Evolutionary conservation across 2,888 invertebrate genomes (phyloP).

Genomic region (Conomelus anceps): DNA sequence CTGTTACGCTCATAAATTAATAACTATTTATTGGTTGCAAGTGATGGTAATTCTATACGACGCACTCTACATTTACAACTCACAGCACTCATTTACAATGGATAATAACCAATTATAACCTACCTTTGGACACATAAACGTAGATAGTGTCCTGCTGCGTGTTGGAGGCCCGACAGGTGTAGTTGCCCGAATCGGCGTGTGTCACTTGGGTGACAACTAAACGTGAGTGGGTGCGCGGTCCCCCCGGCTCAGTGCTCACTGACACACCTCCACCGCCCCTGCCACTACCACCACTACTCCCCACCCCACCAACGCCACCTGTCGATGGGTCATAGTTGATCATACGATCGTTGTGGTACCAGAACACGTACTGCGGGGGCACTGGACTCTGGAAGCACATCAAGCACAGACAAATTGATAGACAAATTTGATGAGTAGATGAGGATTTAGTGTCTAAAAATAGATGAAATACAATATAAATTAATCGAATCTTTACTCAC

Average conservation of each 20-base stretch:
- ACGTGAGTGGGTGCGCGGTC: neutral
- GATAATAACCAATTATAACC: neutral
- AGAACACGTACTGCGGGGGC: neutral
- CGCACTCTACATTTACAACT: too few relatives aligned
- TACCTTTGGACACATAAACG: conserved; percentile 83
- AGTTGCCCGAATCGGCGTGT: conserved; percentile 80
- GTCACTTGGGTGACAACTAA: conserved; percentile 60
- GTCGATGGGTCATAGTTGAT: neutral
- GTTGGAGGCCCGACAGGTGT: conserved; percentile 81
- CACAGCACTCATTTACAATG: neutral
- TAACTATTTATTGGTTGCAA: too few relatives aligned
- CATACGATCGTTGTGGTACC: neutral
- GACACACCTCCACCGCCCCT: neutral
- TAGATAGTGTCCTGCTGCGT: conserved; percentile 80
- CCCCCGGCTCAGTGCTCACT: neutral
- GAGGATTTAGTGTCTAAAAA: too few relatives aligned
- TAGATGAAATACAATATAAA: too few relatives aligned
- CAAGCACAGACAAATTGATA: too few relatives aligned
- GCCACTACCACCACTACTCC: too few relatives aligned
- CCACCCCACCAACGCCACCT: neutral
- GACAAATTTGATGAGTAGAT: neutral
- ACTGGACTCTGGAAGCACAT: neutral
- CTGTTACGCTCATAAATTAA: too few relatives aligned
- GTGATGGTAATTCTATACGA: too few relatives aligned
- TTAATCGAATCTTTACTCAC: too few relatives aligned